phyloP scores from a whole-genome alignment of 2,888 invertebrate genomes.

The Cheilosia impressa region DNA sequence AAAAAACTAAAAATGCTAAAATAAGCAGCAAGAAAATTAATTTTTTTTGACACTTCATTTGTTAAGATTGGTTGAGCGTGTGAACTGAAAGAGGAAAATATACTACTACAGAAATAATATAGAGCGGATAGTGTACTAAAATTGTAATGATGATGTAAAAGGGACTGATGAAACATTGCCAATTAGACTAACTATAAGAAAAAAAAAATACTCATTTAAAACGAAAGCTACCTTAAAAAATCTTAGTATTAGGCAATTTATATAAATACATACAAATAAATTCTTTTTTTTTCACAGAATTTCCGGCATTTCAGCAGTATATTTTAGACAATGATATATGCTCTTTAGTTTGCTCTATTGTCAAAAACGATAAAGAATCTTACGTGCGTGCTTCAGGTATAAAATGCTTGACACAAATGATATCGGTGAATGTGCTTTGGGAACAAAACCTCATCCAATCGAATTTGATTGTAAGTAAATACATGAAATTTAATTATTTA shows the following conservation, averaged over 20 bases:
- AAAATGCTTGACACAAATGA: constrained; percentile 88
- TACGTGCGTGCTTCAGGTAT: constrained; percentile 91
- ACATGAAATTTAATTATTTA: background rate
- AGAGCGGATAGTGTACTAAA: too few species aligned
- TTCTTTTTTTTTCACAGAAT: constrained; percentile 85
- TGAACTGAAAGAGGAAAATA: too few species aligned
- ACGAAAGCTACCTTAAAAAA: background rate
- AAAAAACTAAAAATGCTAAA: too few species aligned
- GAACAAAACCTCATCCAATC: constrained; percentile 86
- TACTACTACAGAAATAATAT: too few species aligned
- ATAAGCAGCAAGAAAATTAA: too few species aligned
- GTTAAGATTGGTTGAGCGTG: too few species aligned
- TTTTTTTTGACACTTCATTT: too few species aligned
- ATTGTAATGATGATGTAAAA: too few species aligned
- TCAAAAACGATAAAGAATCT: constrained; percentile 88
- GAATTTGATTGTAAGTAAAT: constrained; percentile 86
- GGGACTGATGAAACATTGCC: too few species aligned
- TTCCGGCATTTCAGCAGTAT: constrained; percentile 90
- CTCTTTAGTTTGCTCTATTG: constrained; percentile 87
- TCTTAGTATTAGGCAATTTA: background rate
- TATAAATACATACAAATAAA: background rate
- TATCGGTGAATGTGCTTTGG: constrained; percentile 88
- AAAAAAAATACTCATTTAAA: background rate
- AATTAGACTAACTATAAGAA: too few species aligned
- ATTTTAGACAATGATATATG: constrained; percentile 87